phyloP scores from a whole-genome alignment of 2,797 vertebrate genomes.

The Oryzias dopingdopingensis region DNA sequence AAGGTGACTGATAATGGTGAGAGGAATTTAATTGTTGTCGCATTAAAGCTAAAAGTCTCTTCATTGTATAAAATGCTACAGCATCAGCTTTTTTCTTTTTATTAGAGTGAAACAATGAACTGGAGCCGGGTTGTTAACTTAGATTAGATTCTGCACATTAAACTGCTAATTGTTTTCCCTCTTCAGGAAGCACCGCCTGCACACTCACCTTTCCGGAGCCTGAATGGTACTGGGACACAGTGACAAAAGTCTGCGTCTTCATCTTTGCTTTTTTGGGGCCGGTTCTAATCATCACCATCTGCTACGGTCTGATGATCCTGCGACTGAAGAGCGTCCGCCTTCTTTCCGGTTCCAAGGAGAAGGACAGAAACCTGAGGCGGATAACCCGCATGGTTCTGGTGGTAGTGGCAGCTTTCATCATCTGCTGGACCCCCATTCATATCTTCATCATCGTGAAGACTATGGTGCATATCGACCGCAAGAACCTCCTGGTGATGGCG shows the following conservation, averaged over 20 bases:
- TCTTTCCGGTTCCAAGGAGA: conserved; percentile 95
- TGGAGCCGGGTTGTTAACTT: conserved; percentile 47
- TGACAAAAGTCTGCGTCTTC: conserved; percentile 95
- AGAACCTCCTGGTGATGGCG: conserved; percentile 85
- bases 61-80: not conserved
- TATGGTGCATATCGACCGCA: conserved; percentile 84
- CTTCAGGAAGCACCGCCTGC: conserved; percentile 82
- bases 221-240: conserved; percentile 89
- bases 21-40: conserved; percentile 17
- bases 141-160: conserved; percentile 35
- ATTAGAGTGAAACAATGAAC: conserved; percentile 24
- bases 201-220: conserved; percentile 87
- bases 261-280: conserved; percentile 94
- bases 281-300: conserved; percentile 93
- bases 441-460: conserved; percentile 95
- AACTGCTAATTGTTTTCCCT: conserved; percentile 43
- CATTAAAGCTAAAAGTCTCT: conserved; percentile 8
- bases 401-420: conserved; percentile 93
- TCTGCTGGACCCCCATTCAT: conserved; percentile 98
- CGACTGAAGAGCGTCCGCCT: conserved; percentile 92
- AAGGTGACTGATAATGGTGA: conserved; percentile 69
- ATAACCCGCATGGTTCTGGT: conserved; percentile 98
- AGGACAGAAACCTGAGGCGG: conserved; percentile 89
- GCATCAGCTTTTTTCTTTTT: not conserved
- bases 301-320: conserved; percentile 95